phyloP scores from a whole-genome alignment of 2,797 vertebrate species.

The Diplodus puntazzo region DNA sequence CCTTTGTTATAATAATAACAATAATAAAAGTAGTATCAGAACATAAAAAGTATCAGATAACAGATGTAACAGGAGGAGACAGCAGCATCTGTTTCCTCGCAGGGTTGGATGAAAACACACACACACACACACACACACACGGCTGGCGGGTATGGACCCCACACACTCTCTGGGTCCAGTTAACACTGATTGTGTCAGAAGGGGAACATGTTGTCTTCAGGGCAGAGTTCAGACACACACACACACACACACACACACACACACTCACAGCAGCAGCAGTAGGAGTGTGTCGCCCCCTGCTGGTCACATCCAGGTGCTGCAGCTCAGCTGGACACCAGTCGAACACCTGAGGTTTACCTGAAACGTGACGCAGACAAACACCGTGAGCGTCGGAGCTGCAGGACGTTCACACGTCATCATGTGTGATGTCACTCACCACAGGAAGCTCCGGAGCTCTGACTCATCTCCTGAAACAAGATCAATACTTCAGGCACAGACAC shows the following conservation, averaged over 20 bases:
- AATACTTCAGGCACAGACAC: neutral
- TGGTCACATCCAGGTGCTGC: conserved; percentile 38
- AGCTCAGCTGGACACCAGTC: conserved; percentile 22
- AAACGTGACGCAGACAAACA: neutral
- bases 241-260: conserved; percentile 11
- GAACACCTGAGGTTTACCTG: conserved; percentile 18
- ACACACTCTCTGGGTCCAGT: neutral
- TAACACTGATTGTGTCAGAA: conserved; percentile 57
- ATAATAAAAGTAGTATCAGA: no score
- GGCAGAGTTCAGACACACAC: conserved; percentile 8
- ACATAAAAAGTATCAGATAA: neutral
- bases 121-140: conserved; percentile 11
- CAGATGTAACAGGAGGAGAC: neutral
- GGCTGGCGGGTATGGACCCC: neutral
- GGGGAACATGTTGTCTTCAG: conserved; percentile 40
- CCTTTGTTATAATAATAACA: no score
- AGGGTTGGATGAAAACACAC: neutral
- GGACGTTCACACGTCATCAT: neutral
- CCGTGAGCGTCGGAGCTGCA: neutral
- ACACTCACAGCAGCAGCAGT: neutral
- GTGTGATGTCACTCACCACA: conserved; percentile 6
- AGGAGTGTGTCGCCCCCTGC: conserved; percentile 25
- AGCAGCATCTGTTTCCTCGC: neutral
- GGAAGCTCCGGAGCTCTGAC: neutral
- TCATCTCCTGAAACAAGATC: conserved; percentile 21